These are phyloP conservation scores for Xanthia icteritia DNA, from an alignment of 2,888 invertebrate genomes.

Conservation along the genomic window DNA sequence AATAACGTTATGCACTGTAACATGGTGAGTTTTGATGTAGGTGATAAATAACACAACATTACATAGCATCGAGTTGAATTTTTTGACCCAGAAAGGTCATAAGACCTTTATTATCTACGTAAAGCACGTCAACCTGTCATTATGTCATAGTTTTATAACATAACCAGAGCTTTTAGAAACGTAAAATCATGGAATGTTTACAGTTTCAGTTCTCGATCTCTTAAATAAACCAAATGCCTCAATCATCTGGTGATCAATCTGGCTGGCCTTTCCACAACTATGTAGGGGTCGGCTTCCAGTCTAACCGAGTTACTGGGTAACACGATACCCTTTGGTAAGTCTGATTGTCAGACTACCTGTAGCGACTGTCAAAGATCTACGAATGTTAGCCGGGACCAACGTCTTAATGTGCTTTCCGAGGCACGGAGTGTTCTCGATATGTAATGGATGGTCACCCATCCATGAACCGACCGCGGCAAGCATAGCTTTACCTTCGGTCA, in stretches of 20 bases:
- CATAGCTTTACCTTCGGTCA: too few species aligned
- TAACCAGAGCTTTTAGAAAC: neutral
- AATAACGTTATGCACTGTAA: neutral
- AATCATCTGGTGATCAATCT: neutral
- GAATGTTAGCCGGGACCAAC: too few species aligned
- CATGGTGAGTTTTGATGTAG: neutral
- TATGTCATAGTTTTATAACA: neutral
- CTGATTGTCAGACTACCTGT: too few species aligned
- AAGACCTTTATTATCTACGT: neutral
- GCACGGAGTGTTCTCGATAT: too few species aligned
- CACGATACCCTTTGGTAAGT: too few species aligned
- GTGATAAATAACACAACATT: neutral
- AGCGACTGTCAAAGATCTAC: too few species aligned
- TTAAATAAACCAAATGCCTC: neutral
- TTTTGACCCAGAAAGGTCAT: conserved; percentile 17
- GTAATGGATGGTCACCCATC: too few species aligned
- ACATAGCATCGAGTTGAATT: neutral
- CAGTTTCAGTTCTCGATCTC: neutral
- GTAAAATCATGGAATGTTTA: neutral
- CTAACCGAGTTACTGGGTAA: too few species aligned
- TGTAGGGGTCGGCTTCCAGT: too few species aligned
- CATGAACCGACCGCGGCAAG: too few species aligned
- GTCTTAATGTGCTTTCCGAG: too few species aligned
- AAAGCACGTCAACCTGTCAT: neutral
- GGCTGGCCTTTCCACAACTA: too few species aligned